A percentile compares a stretch with the other conserved stretches of the same genome.
These are phyloP conservation scores for Pseudopipra pipra DNA, from an alignment of 2,113 vertebrate species.

Conservation along the genomic window DNA sequence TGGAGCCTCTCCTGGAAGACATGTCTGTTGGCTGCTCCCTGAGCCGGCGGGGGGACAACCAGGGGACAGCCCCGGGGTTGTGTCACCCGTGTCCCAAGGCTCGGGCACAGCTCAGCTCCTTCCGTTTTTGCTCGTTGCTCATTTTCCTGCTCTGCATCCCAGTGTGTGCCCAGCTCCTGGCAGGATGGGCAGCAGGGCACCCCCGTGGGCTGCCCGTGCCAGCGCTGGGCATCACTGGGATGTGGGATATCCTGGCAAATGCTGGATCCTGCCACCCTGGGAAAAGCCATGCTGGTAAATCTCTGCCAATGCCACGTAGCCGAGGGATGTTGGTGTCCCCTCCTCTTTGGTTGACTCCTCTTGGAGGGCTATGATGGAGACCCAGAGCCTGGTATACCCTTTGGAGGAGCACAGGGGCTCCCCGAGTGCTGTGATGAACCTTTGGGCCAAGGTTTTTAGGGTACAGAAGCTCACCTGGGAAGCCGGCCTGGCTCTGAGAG, in stretches of 20 bases:
- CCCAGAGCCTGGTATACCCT: not conserved
- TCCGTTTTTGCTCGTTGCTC: rapidly evolving
- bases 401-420: rapidly evolving
- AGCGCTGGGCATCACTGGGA: rapidly evolving
- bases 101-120: not conserved
- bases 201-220: not conserved
- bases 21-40: not conserved
- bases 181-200: not conserved
- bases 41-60: not conserved
- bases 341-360: rapidly evolving
- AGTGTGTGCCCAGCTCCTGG: not conserved
- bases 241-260: rapidly evolving
- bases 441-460: not conserved
- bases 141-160: not conserved
- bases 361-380: not conserved
- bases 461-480: rapidly evolving
- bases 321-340: rapidly evolving
- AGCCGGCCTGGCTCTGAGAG: not conserved
- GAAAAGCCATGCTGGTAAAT: not conserved
- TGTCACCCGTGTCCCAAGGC: not conserved
- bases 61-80: not conserved
- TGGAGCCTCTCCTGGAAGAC: not conserved
- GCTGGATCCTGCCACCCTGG: not conserved
- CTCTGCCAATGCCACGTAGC: rapidly evolving
- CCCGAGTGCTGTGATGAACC: rapidly evolving